Conservation (phyloP, 2,797 vertebrate species). For the Syngnathus rostellatus region DNA sequence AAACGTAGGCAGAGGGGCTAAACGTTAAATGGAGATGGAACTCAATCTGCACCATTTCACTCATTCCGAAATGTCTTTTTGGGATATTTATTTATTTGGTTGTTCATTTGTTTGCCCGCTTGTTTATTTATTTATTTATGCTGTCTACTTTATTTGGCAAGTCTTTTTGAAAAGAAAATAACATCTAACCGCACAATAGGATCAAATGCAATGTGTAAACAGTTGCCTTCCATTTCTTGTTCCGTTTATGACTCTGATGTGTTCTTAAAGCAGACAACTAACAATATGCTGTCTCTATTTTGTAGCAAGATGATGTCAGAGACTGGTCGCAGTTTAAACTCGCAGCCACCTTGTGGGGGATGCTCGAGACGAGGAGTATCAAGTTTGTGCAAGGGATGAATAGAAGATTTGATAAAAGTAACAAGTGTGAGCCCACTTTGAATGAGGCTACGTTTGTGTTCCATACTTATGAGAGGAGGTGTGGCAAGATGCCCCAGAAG, state of each 20-base stretch:
- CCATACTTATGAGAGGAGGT: constrained; percentile 43
- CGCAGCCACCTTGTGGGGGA: constrained; percentile 11
- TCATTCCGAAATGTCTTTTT: not conserved
- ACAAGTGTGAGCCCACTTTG: constrained; percentile 65
- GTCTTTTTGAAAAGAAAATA: too few species aligned
- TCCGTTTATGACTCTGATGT: not conserved
- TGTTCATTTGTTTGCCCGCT: too few species aligned
- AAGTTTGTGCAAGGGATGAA: constrained; percentile 44
- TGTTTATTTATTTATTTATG: too few species aligned
- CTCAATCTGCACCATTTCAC: constrained; percentile 9
- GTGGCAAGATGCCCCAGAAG: constrained; percentile 38
- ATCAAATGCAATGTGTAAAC: not conserved
- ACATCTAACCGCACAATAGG: not conserved
- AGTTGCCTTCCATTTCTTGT: not conserved
- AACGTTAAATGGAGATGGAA: constrained; percentile 3
- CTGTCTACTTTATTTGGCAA: too few species aligned
- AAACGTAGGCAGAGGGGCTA: not conserved
- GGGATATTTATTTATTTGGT: not conserved
- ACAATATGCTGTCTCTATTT: constrained; percentile 13
- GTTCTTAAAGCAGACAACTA: not conserved
- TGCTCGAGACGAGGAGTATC: constrained; percentile 24
- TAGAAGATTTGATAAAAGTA: constrained; percentile 58
- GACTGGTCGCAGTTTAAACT: constrained; percentile 38
- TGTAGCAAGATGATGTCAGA: constrained; percentile 40
- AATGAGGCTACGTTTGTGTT: constrained; percentile 51